Percentiles rank a stretch among this genome's conserved stretches.
Conservation (phyloP, 2,888 invertebrate genomes). For the Brenthis hecate region DNA sequence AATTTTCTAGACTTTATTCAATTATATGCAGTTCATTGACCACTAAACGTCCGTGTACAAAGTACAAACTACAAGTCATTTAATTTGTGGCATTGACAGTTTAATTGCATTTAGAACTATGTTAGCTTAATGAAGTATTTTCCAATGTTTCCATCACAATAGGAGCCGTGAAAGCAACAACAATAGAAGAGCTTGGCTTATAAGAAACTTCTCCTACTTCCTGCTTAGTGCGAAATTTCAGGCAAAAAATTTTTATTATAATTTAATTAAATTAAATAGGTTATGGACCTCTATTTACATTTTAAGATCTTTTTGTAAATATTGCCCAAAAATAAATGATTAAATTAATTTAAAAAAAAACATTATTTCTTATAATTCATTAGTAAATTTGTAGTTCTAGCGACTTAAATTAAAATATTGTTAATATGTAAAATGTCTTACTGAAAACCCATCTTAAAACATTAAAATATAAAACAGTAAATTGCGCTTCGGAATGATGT, state of each 20-base stretch:
- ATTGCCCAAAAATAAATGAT: no score
- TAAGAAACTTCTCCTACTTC: constrained; percentile 1
- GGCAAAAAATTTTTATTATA: no score
- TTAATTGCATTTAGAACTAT: constrained; percentile 53
- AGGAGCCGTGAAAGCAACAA: constrained; percentile 64
- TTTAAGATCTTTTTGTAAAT: no score
- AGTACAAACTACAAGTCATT: background rate
- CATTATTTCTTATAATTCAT: no score
- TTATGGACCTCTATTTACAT: no score
- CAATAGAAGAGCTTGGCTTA: constrained; percentile 36
- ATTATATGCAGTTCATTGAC: constrained; percentile 31
- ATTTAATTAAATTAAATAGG: no score
- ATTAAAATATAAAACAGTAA: background rate
- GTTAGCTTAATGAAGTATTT: constrained; percentile 68
- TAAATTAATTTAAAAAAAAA: no score
- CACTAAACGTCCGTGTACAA: constrained; percentile 1
- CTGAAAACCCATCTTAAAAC: background rate
- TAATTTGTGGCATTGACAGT: constrained; percentile 24
- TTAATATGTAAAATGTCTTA: background rate
- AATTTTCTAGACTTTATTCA: no score
- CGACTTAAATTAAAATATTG: background rate
- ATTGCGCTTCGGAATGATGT: no score
- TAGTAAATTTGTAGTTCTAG: no score
- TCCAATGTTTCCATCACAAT: constrained; percentile 67
- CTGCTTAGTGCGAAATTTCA: background rate